Evolutionary conservation across 2,888 invertebrate genomes (phyloP), one percentile per base, ranked within the genome.

Genomic region (Balanococcus diminutus): DNA sequence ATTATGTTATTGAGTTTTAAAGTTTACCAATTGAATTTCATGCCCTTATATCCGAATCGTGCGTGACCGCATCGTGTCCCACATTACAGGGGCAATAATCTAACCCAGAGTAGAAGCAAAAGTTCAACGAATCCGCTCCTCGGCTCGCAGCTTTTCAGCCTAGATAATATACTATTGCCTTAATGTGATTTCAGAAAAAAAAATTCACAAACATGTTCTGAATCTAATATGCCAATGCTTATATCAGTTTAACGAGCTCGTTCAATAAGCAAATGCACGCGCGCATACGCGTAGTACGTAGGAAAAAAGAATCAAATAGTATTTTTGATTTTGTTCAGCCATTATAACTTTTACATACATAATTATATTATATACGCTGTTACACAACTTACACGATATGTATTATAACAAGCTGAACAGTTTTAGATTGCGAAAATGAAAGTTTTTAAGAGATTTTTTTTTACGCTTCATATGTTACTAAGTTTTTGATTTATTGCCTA

Each of bases 401-500:
- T 11, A n/a, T 75, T 32, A 22, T 79, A 79, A 79, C 75, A 79
- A 67, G 75, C 75, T 79, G 75, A 36, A 79, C 36, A 36, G 22
- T 67, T 22, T 79, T 79, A 79, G 75, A 79, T 31, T 36, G 75
- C 36, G 19, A 19, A 79, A 79, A 79, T 79, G 75, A 36, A 79
- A 79, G 19, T 79, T 36, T 75, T 79, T 14, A 79, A 79, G 36
- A 79, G 5, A 75, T 19, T 3, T 75, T 28, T 79, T 79, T 79
- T 36, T 19, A 79, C 75, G 75, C 75, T 79, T 79, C n/a, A 79
- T 79, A 79, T 79, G 75, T 79, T 36, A 79, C 19, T 79, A 16
- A 79, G 75, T 79, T 79, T 72, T 79, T 79, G 75, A 79, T 79
- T 79, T 79, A 79, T 36, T 22, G 75, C 75, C 75, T 79, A 36